Evolutionary conservation across 2,113 vertebrate species (phyloP).

Genomic region (Felis catus): DNA sequence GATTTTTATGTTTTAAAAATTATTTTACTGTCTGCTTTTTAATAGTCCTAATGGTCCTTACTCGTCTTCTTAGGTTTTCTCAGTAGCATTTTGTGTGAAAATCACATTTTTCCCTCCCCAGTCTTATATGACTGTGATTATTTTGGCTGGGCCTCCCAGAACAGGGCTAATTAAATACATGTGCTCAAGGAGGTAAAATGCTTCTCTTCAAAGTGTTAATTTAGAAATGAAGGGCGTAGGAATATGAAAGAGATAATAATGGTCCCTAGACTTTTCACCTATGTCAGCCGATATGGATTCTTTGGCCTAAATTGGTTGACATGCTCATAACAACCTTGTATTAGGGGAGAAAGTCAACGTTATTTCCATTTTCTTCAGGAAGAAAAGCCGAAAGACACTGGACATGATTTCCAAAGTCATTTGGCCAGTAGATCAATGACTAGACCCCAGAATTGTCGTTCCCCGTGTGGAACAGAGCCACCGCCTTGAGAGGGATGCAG

Average conservation of each 20-base stretch:
- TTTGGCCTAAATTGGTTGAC: neutral
- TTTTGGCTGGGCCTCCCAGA: constrained; percentile 41
- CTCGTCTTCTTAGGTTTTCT: constrained; percentile 40
- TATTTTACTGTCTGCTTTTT: neutral
- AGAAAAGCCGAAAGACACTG: neutral
- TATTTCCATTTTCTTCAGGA: neutral
- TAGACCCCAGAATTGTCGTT: neutral
- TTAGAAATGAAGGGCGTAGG: neutral
- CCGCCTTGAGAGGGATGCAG: fast-evolving
- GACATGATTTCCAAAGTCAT: neutral
- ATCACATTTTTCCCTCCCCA: constrained; percentile 17
- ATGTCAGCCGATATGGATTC: neutral
- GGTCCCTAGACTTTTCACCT: neutral
- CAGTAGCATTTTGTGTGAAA: neutral
- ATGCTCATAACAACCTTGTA: neutral
- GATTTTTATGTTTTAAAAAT: constrained; percentile 30
- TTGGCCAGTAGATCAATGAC: neutral
- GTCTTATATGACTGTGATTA: neutral
- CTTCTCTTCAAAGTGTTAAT: constrained; percentile 11
- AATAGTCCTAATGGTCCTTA: constrained; percentile 8
- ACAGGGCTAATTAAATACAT: neutral
- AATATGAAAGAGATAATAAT: neutral
- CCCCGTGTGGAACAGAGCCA: neutral
- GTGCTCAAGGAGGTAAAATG: neutral
- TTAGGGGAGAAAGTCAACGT: neutral